A percentile compares a stretch with the other conserved stretches of the same genome.
These are phyloP conservation scores for Drosophila pullipes DNA, from an alignment of 2,888 invertebrate species.

Conservation along the genomic window DNA sequence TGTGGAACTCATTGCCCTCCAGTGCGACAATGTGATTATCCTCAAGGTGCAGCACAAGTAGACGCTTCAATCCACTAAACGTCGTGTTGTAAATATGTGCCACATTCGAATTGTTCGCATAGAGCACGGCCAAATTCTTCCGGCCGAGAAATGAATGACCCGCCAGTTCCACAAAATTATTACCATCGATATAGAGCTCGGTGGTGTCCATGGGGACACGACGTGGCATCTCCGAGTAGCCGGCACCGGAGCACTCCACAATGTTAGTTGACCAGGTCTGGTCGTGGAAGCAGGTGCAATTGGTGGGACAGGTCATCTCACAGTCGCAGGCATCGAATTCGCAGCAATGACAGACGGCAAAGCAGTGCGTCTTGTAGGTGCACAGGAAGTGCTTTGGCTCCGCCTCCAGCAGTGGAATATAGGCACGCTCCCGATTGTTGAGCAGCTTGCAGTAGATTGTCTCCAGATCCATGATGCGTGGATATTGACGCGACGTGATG, in stretches of 20 bases:
- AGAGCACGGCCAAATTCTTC: constrained; percentile 94
- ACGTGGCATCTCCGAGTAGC: constrained; percentile 93
- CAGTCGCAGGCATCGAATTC: constrained; percentile 99
- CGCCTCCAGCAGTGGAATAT: constrained; percentile 94
- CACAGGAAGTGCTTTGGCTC: constrained; percentile 96
- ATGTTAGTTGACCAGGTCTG: constrained; percentile 97
- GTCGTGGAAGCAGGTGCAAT: constrained; percentile 98
- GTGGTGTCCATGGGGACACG: constrained; percentile 98
- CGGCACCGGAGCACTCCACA: constrained; percentile 94
- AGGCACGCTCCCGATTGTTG: constrained; percentile 93
- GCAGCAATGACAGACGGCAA: constrained; percentile 97
- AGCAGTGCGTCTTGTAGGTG: constrained; percentile 96
- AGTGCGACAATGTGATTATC: constrained; percentile 93
- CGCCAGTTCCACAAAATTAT: constrained; percentile 93
- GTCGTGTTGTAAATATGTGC: constrained; percentile 94
- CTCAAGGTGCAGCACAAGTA: constrained; percentile 93
- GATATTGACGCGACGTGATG: constrained; percentile 93
- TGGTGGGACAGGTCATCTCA: constrained; percentile 97
- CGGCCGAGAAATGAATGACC: constrained; percentile 96
- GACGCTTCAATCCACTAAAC: constrained; percentile 93
- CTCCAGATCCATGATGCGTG: constrained; percentile 95
- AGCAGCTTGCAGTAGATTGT: constrained; percentile 95
- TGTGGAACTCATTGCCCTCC: constrained; percentile 93
- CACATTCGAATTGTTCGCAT: constrained; percentile 95
- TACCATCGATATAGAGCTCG: constrained; percentile 96